Evolutionary conservation across 2,888 invertebrate species (phyloP).

Genomic region (Acanthacorydalis orientalis): DNA sequence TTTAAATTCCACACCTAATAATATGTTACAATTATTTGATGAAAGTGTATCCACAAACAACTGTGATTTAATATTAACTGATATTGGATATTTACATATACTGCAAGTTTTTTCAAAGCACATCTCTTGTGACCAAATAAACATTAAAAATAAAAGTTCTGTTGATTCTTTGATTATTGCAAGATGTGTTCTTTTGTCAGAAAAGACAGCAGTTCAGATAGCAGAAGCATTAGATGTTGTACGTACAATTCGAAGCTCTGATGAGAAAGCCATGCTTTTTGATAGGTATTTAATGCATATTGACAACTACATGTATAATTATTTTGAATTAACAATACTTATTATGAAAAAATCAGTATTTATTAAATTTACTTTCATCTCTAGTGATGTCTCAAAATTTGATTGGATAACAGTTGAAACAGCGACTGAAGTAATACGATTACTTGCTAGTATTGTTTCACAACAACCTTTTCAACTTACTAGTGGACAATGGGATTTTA

Average conservation of each 20-base stretch:
- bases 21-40: not conserved
- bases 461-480: conserved; percentile 17
- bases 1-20: not conserved
- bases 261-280: conserved; percentile 15
- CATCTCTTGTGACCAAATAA: conserved; percentile 14
- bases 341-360: not conserved
- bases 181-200: conserved; percentile 8
- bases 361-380: conserved; percentile 6
- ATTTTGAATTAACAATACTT: not conserved
- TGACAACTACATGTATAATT: not conserved
- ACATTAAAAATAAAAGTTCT: conserved; percentile 10
- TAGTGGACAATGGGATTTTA: conserved; percentile 53
- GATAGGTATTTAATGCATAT: conserved; percentile 10
- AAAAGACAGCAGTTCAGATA: conserved; percentile 21
- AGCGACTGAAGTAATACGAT: conserved; percentile 25
- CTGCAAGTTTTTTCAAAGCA: conserved; percentile 18
- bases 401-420: conserved; percentile 21
- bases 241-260: conserved; percentile 14
- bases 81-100: conserved; percentile 15
- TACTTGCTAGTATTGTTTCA: conserved; percentile 21
- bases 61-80: not conserved
- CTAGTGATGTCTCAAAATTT: conserved; percentile 15
- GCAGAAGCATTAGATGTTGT: conserved; percentile 19
- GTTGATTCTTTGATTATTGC: conserved; percentile 16
- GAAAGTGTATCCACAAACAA: not conserved